Evolutionary conservation across 2,797 vertebrate species (phyloP).

Genomic region (Bovichtus variegatus): DNA sequence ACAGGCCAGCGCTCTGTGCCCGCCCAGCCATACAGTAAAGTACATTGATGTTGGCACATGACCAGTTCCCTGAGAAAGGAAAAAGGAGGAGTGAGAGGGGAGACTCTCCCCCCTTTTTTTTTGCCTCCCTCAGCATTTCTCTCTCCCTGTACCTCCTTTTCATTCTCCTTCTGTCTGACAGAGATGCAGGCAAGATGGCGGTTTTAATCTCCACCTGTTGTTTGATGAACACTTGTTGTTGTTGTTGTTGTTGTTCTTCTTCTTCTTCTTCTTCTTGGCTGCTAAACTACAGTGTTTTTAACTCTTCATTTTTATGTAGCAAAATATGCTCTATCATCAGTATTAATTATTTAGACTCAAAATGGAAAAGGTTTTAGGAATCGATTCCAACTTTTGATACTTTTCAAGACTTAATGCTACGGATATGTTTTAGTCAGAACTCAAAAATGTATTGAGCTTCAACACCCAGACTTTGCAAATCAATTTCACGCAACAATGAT

Average conservation of each 20-base stretch:
- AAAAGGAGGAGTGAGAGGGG: constrained; percentile 9
- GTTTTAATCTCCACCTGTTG: constrained; percentile 16
- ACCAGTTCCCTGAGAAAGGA: constrained; percentile 54
- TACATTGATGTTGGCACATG: constrained; percentile 72
- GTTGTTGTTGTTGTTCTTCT: no score
- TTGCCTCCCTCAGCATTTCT: constrained; percentile 70
- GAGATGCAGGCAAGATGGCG: constrained; percentile 21
- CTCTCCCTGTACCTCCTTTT: constrained; percentile 21
- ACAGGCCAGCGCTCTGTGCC: constrained; percentile 59
- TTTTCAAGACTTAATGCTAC: not conserved
- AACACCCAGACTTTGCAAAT: not conserved
- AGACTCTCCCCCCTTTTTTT: constrained; percentile 46
- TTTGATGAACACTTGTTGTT: no score
- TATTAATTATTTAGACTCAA: no score
- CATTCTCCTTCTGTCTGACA: constrained; percentile 58
- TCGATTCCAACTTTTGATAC: not conserved
- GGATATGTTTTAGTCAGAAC: not conserved
- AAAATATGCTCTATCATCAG: no score
- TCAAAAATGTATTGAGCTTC: not conserved
- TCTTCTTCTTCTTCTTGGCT: not conserved
- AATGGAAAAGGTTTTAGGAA: not conserved
- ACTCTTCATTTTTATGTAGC: no score
- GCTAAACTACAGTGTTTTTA: no score
- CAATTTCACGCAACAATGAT: not conserved
- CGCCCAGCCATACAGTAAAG: constrained; percentile 64